A percentile compares a stretch with the other conserved stretches of the same genome.
phyloP scores from a whole-genome alignment of 2,113 vertebrate species.

The Colossoma macropomum region DNA sequence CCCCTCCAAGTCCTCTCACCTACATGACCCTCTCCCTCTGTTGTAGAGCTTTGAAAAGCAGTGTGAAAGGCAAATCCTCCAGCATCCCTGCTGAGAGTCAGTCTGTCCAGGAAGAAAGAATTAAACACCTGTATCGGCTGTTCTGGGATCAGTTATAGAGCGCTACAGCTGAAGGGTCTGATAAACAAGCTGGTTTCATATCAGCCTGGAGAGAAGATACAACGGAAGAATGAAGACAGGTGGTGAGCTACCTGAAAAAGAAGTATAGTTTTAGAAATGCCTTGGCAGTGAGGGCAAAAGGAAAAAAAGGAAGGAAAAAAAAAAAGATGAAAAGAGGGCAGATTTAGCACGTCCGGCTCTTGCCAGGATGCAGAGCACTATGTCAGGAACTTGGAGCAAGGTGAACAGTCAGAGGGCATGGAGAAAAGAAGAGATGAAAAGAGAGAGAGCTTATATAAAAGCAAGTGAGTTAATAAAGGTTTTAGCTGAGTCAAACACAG shows the following conservation, averaged over 20 bases:
- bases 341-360: background rate
- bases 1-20: background rate
- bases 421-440: background rate
- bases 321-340: conserved; percentile 8
- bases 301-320: background rate
- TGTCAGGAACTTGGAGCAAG: background rate
- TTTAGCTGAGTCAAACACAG: conserved; percentile 5
- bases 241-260: conserved; percentile 8
- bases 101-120: conserved; percentile 31
- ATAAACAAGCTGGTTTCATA: conserved; percentile 15
- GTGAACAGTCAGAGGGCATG: background rate
- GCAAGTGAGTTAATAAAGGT: background rate
- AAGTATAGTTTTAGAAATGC: background rate
- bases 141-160: conserved; percentile 21
- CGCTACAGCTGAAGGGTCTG: conserved; percentile 23
- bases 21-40: background rate
- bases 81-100: conserved; percentile 28
- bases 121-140: background rate
- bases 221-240: conserved; percentile 10
- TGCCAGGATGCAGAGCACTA: background rate
- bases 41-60: conserved; percentile 28
- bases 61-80: conserved; percentile 35
- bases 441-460: background rate
- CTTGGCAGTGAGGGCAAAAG: background rate
- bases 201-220: conserved; percentile 24